phyloP scores from a whole-genome alignment of 2,113 vertebrate species.

The Benitochromis conjunctus region DNA sequence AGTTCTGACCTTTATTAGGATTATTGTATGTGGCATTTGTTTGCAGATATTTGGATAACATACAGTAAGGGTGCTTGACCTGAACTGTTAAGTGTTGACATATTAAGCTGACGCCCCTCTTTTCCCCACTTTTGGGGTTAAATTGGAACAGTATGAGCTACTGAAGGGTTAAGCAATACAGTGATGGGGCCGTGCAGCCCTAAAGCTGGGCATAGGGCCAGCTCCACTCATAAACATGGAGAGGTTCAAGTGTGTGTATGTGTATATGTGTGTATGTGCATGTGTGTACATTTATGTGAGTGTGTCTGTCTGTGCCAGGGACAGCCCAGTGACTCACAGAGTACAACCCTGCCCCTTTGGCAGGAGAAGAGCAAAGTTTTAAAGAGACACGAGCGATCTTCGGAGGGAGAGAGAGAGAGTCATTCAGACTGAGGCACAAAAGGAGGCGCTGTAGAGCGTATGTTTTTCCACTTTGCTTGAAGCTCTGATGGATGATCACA shows the following conservation, averaged over 20 bases:
- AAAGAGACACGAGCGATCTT: conserved; percentile 64
- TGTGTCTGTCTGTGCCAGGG: conserved; percentile 73
- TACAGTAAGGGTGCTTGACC: background rate
- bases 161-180: conserved; percentile 71
- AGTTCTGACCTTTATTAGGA: background rate
- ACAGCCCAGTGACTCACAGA: conserved; percentile 78
- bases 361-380: conserved; percentile 66
- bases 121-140: conserved; percentile 17
- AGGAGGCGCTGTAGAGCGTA: conserved; percentile 59
- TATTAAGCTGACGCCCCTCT: conserved; percentile 10
- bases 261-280: conserved; percentile 6
- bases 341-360: conserved; percentile 70
- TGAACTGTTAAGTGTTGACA: conserved; percentile 6
- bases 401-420: background rate
- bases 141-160: conserved; percentile 28
- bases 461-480: conserved; percentile 24
- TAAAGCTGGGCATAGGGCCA: conserved; percentile 68
- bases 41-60: conserved; percentile 2
- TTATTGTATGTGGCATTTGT: background rate
- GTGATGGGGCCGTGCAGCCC: conserved; percentile 61
- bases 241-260: conserved; percentile 48
- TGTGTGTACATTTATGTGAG: conserved; percentile 25
- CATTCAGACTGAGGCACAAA: conserved; percentile 24
- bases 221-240: conserved; percentile 75
- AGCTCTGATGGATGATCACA: conserved; percentile 54